A percentile compares a stretch with the other conserved stretches of the same genome.
Conservation (phyloP, 2,888 invertebrate genomes). For the Agrilus biguttatus region DNA sequence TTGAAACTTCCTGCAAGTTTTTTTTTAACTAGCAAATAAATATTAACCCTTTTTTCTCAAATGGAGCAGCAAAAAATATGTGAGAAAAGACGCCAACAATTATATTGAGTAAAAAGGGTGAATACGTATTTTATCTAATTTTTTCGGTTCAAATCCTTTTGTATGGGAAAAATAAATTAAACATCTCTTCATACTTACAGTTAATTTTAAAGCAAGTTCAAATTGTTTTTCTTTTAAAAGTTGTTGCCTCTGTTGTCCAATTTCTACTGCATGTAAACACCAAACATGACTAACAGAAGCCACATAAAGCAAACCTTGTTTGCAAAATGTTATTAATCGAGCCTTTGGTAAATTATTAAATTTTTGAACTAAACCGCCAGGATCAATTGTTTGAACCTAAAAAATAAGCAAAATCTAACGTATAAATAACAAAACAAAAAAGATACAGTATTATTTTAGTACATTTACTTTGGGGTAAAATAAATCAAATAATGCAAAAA, state of each 20-base stretch:
- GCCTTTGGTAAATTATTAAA: slow-evolving; percentile 28
- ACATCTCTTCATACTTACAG: slow-evolving; percentile 42
- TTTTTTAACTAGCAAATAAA: slow-evolving; percentile 1
- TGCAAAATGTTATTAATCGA: slow-evolving; percentile 57
- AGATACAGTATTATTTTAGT: background rate
- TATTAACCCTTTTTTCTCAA: no score
- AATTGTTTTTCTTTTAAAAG: slow-evolving; percentile 84
- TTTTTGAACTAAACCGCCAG: slow-evolving; percentile 35
- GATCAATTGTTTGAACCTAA: slow-evolving; percentile 66
- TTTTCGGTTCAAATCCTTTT: background rate
- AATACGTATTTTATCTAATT: no score
- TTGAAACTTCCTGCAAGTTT: slow-evolving; percentile 58
- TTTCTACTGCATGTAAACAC: slow-evolving; percentile 69
- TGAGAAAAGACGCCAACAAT: no score
- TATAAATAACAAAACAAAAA: background rate
- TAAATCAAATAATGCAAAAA: background rate
- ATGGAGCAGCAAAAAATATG: no score
- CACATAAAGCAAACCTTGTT: slow-evolving; percentile 68
- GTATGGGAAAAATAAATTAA: background rate
- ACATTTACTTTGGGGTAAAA: background rate
- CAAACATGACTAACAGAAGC: slow-evolving; percentile 81
- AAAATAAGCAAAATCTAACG: slow-evolving; percentile 2
- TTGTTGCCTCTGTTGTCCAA: slow-evolving; percentile 69
- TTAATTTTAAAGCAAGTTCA: slow-evolving; percentile 80
- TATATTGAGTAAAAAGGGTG: no score